These are phyloP conservation scores for Paraescarpia echinospica DNA, from an alignment of 1,140 invertebrate species.

Conservation along the genomic window DNA sequence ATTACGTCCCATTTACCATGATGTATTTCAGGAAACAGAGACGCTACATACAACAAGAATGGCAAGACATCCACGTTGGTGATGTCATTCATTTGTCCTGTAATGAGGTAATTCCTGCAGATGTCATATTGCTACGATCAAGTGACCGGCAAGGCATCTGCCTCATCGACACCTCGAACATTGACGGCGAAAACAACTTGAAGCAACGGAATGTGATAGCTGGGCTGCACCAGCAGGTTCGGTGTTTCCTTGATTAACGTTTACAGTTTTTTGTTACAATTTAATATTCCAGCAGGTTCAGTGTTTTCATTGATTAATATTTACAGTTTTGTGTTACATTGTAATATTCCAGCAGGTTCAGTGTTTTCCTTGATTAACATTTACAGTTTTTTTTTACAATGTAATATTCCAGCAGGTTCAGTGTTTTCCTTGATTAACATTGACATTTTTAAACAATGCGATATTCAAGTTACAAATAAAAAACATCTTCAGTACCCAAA, in stretches of 20 bases:
- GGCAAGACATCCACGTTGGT: slow-evolving; percentile 83
- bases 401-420: too few species aligned
- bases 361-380: too few species aligned
- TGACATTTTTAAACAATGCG: too few species aligned
- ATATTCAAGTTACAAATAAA: too few species aligned
- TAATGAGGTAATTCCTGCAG: slow-evolving; percentile 95
- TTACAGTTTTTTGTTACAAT: too few species aligned
- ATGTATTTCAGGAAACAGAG: slow-evolving; percentile 69
- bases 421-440: too few species aligned
- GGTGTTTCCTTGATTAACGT: not conserved
- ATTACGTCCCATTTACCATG: not conserved
- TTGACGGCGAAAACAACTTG: slow-evolving; percentile 62
- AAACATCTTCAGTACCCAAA: too few species aligned
- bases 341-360: too few species aligned
- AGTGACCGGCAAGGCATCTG: slow-evolving; percentile 57
- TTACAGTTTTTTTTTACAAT: too few species aligned
- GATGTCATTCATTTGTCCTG: slow-evolving; percentile 95
- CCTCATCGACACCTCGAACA: slow-evolving; percentile 61
- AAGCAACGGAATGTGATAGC: slow-evolving; percentile 66
- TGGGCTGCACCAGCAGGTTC: slow-evolving; percentile 33
- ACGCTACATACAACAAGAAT: slow-evolving; percentile 82
- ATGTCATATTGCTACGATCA: slow-evolving; percentile 77
- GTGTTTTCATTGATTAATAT: too few species aligned
- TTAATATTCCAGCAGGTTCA: too few species aligned
- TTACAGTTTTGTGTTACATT: too few species aligned